Evolutionary conservation across 2,888 invertebrate species (phyloP), one percentile per base, ranked within the genome.

Genomic region (Macrosoma leucophasiata): DNA sequence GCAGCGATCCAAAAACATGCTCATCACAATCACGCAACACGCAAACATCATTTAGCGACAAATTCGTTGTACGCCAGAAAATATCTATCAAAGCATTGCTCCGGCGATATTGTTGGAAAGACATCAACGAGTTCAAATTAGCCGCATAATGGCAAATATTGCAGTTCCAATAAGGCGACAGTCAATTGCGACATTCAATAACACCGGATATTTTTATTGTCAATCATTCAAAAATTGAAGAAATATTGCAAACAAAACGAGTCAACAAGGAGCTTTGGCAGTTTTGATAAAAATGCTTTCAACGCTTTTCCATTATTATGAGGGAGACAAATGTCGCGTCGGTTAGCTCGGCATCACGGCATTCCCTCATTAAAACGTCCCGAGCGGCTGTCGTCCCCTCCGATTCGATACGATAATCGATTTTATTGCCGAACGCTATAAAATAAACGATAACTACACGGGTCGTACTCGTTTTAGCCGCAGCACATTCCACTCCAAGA

Each of bases 201-300:
- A n/a, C 11, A 25, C 19, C 32, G 15, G 14, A 41, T 39, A 42
- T 41, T 50, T 47, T 54, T 52, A 51, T 48, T 43, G 50, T 43
- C 46, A 35, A 48, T 46, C 45, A 45, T 51, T 56, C 50, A 54
- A 51, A 52, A 51, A 55, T 54, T 50, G 57, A 59, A 58, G 48
- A 58, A 58, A 59, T 58, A 57, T 57, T 41, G 43, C 53, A 53
- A 66, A 64, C 61, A 68, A 63, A 65, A 63, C 51, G 56, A 62
- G 53, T 48, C 56, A 48, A 48, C 55, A 50, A 55, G 50, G 40
- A 58, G 52, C 55, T 53, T 41, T 34, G 45, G 48, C 58, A 51
- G 63, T 68, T 74, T 69, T 75, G 75, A 77, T 74, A 71, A 76
- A 77, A 71, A 69, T 65, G 59, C 68, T 67, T 74, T 76, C 69